Evolutionary conservation across 2,888 invertebrate genomes (phyloP).

Genomic region (Melipona bicolor): DNA sequence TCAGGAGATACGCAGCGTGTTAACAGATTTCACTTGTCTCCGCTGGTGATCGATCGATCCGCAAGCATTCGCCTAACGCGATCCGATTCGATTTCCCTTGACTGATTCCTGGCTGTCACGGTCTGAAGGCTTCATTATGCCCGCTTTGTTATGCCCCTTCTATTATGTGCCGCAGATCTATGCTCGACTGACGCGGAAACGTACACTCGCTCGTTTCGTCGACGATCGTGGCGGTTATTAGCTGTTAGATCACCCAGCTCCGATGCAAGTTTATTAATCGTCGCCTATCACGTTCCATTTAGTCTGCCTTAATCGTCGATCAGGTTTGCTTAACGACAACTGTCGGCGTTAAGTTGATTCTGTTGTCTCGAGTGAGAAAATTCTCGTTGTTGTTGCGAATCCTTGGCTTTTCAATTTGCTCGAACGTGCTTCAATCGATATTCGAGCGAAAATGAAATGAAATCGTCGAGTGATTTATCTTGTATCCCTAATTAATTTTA

Average conservation of each 20-base stretch:
- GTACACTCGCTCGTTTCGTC: constrained; percentile 1
- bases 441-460: too few species aligned
- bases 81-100: constrained; percentile 54
- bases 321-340: not conserved
- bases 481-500: too few species aligned
- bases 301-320: not conserved
- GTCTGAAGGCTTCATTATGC: constrained; percentile 58
- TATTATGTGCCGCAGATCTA: constrained; percentile 35
- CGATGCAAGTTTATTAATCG: not conserved
- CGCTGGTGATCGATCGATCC: constrained; percentile 55
- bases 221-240: constrained; percentile 24
- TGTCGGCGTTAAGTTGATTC: too few species aligned
- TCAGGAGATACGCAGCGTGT: not conserved
- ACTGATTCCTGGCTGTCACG: constrained; percentile 55
- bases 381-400: too few species aligned
- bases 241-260: not conserved
- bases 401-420: too few species aligned
- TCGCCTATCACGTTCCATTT: not conserved
- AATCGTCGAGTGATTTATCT: too few species aligned
- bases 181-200: constrained; percentile 33
- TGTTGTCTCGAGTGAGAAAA: not conserved
- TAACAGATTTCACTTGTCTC: constrained; percentile 43
- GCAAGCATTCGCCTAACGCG: constrained; percentile 48
- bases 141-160: constrained; percentile 30
- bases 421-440: too few species aligned